phyloP scores from a whole-genome alignment of 2,113 vertebrate genomes.

The Puntigrus tetrazona region DNA sequence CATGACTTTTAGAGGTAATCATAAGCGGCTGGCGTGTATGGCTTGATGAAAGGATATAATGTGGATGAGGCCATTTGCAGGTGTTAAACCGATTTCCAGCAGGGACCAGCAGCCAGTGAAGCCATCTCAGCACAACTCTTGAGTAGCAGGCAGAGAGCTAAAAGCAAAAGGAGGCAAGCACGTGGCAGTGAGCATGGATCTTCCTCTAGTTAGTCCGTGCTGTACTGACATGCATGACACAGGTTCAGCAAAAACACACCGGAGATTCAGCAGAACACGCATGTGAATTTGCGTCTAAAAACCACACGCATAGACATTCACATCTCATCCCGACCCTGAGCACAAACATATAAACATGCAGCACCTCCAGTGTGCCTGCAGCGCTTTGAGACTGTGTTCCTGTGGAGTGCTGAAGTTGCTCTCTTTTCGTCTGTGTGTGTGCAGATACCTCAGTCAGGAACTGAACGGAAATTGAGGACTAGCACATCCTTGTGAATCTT shows the following conservation, averaged over 20 bases:
- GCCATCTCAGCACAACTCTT: not conserved
- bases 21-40: not conserved
- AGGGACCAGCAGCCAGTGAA: not conserved
- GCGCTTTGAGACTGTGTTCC: not conserved
- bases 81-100: not conserved
- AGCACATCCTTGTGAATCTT: conserved; percentile 26
- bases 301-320: not conserved
- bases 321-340: not conserved
- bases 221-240: not conserved
- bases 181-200: not conserved
- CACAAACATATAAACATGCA: not conserved
- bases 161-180: not conserved
- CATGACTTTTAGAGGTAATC: not conserved
- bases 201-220: not conserved
- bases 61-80: not conserved
- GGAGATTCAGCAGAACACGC: not conserved
- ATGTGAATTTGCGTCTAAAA: not conserved
- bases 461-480: not conserved
- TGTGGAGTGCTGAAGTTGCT: not conserved
- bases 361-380: not conserved
- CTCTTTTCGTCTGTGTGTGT: not conserved
- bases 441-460: not conserved
- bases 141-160: not conserved
- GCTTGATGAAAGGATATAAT: not conserved
- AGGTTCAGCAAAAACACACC: not conserved